Evolutionary conservation across 2,113 vertebrate species (phyloP).

Genomic region (Xiphophorus maculatus): DNA sequence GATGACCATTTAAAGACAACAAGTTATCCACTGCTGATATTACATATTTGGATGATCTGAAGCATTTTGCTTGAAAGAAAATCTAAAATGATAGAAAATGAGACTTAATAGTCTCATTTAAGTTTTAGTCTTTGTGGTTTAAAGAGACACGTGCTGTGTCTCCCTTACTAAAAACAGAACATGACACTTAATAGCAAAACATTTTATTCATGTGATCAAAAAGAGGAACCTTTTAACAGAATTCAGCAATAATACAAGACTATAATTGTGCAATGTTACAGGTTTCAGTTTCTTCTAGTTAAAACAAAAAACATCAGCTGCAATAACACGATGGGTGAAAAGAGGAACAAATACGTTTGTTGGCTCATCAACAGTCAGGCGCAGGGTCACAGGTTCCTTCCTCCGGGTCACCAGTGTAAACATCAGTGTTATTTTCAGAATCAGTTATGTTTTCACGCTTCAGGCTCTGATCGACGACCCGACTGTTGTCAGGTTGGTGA

Average conservation of each 20-base stretch:
- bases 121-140: too few relatives aligned
- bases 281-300: constrained; percentile 7
- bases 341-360: constrained; percentile 46
- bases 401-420: background rate
- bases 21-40: too few relatives aligned
- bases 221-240: constrained; percentile 10
- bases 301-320: constrained; percentile 2
- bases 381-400: constrained; percentile 13
- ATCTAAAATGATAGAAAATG: background rate
- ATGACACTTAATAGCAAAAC: constrained; percentile 22
- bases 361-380: background rate
- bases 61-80: background rate
- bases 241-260: background rate
- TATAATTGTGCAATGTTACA: background rate
- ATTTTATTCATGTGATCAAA: constrained; percentile 45
- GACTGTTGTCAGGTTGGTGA: constrained; percentile 25
- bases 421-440: constrained; percentile 12
- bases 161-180: background rate
- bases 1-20: too few relatives aligned
- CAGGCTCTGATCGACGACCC: constrained; percentile 21
- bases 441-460: constrained; percentile 17
- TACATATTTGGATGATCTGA: too few relatives aligned
- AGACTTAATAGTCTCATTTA: too few relatives aligned
- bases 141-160: too few relatives aligned
- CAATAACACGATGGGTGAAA: constrained; percentile 31